Conservation (phyloP, 2,797 vertebrate species). For the Pithecia hirsuta region DNA sequence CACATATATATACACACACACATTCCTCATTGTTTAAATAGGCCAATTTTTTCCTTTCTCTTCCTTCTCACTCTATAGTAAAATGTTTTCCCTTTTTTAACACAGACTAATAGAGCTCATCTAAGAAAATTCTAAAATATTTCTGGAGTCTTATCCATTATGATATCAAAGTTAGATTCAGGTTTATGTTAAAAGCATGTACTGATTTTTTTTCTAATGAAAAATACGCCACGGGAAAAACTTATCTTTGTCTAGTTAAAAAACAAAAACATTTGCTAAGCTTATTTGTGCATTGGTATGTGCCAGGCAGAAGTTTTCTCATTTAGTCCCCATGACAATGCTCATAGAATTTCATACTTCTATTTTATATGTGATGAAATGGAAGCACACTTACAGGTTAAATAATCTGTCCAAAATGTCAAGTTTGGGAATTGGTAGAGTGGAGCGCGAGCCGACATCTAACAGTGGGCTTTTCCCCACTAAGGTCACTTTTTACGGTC, state of each 20-base stretch:
- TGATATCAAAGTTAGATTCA: slow-evolving; percentile 46
- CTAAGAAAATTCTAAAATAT: slow-evolving; percentile 54
- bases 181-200: slow-evolving; percentile 60
- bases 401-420: neutral
- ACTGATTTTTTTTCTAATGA: slow-evolving; percentile 31
- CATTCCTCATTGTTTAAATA: slow-evolving; percentile 77
- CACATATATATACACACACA: neutral
- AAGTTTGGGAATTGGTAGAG: neutral
- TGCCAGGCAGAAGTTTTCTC: slow-evolving; percentile 12
- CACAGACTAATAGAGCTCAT: slow-evolving; percentile 38
- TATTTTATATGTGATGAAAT: neutral
- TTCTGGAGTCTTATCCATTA: slow-evolving; percentile 31
- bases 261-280: slow-evolving; percentile 23
- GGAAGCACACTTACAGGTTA: neutral
- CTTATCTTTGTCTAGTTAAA: slow-evolving; percentile 28
- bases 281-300: neutral
- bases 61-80: slow-evolving; percentile 31
- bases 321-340: neutral
- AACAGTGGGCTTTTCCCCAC: neutral
- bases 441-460: neutral
- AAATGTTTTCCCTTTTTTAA: slow-evolving; percentile 68
- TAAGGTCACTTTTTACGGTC: neutral
- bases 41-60: slow-evolving; percentile 62
- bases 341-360: neutral
- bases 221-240: slow-evolving; percentile 17